phyloP scores from a whole-genome alignment of 2,113 vertebrate genomes.

The Apaloderma vittatum region DNA sequence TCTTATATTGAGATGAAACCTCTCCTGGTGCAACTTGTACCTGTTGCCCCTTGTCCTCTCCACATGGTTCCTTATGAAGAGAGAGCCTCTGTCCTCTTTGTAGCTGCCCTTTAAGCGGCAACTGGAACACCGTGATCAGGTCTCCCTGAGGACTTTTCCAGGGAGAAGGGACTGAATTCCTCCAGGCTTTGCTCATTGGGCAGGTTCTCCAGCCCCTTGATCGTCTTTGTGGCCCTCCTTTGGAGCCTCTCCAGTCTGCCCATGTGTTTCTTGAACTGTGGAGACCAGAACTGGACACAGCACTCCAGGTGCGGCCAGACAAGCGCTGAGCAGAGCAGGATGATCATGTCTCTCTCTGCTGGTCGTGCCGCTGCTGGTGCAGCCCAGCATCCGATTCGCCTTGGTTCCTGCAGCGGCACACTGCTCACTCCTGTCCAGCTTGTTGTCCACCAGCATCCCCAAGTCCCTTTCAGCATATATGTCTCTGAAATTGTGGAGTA shows the following conservation, averaged over 20 bases:
- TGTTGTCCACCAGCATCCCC: not conserved
- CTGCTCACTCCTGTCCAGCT: not conserved
- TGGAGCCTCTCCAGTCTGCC: not conserved
- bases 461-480: not conserved
- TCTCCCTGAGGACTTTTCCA: not conserved
- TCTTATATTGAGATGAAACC: not conserved
- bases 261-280: not conserved
- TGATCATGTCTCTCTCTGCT: fast-evolving
- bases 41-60: not conserved
- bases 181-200: not conserved
- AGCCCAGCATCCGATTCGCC: not conserved
- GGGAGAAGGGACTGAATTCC: not conserved
- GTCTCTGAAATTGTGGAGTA: not conserved
- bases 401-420: not conserved
- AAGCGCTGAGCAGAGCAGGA: no score
- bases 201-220: not conserved
- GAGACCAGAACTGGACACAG: not conserved
- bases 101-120: not conserved
- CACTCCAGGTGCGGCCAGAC: not conserved
- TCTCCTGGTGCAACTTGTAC: not conserved
- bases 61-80: not conserved
- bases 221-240: not conserved
- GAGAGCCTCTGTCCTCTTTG: not conserved
- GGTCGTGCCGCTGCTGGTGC: not conserved
- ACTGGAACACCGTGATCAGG: not conserved